phyloP scores from a whole-genome alignment of 2,888 invertebrate species.

The Tethea ocularis region DNA sequence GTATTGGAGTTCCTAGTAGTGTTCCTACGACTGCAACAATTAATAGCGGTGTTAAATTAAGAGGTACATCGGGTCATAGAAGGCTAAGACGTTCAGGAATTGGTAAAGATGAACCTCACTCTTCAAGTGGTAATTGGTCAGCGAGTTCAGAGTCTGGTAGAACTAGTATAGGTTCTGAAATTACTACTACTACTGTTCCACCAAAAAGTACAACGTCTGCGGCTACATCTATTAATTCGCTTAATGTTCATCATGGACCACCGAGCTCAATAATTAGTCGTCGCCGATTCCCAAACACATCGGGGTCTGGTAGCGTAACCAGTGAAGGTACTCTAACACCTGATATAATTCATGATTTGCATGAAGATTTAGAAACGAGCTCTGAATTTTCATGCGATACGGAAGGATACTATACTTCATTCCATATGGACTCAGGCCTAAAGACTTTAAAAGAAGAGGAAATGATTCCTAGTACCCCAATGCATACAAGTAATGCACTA shows the following conservation, averaged over 20 bases:
- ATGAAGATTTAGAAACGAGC: constrained; percentile 93
- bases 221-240: constrained; percentile 87
- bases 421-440: constrained; percentile 97
- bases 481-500: constrained; percentile 88
- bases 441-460: constrained; percentile 91
- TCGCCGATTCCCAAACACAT: constrained; percentile 87
- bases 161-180: constrained; percentile 93
- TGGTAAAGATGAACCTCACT: constrained; percentile 92
- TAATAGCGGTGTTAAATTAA: constrained; percentile 87
- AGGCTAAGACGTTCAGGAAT: constrained; percentile 87
- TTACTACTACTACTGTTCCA: constrained; percentile 87
- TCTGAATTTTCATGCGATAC: constrained; percentile 98
- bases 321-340: constrained; percentile 94
- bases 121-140: constrained; percentile 97
- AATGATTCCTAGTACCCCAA: constrained; percentile 86
- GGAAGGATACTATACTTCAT: constrained; percentile 98
- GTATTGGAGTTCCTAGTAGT: constrained; percentile 83
- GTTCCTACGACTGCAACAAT: constrained; percentile 83
- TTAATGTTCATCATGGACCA: constrained; percentile 85
- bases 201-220: constrained; percentile 88
- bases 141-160: constrained; percentile 95
- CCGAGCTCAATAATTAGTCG: constrained; percentile 88
- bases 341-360: constrained; percentile 90
- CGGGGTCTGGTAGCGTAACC: constrained; percentile 92
- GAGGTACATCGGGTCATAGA: constrained; percentile 89